Percentiles rank a stretch among this genome's conserved stretches.
These are phyloP conservation scores for Ammospiza caudacuta DNA, from an alignment of 2,113 vertebrate genomes.

Conservation along the genomic window DNA sequence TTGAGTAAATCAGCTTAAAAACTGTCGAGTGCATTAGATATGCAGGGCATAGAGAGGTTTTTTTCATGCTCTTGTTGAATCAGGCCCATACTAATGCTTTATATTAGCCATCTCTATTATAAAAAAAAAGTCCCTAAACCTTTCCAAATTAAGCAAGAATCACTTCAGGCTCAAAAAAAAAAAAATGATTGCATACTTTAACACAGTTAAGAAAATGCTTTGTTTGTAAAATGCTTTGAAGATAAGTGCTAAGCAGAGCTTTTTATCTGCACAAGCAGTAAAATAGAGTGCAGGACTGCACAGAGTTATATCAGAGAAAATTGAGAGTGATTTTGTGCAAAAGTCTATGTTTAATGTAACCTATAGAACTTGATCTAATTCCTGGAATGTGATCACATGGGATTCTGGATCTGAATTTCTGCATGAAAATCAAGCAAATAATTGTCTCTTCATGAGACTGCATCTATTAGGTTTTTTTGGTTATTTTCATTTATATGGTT, in stretches of 20 bases:
- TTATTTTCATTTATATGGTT: neutral
- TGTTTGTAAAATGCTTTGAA: constrained; percentile 34
- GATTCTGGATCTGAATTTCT: neutral
- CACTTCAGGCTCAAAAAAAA: neutral
- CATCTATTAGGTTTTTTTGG: neutral
- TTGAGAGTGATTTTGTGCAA: neutral
- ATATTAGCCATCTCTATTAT: neutral
- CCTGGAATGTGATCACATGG: neutral
- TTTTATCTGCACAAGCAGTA: neutral
- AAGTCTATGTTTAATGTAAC: neutral
- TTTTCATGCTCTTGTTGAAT: neutral
- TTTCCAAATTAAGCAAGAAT: constrained; percentile 12
- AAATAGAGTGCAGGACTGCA: neutral
- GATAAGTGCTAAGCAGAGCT: neutral
- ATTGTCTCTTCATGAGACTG: neutral
- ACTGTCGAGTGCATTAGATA: neutral
- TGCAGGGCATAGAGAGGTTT: rapidly evolving
- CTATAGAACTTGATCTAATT: neutral
- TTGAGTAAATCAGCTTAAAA: constrained; percentile 13
- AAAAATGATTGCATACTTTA: neutral
- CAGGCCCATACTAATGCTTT: neutral
- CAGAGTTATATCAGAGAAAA: neutral
- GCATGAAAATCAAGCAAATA: neutral
- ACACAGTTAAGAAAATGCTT: neutral
- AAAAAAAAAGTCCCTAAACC: neutral